Evolutionary conservation across 2,113 vertebrate species (phyloP).

Genomic region (Hucho hucho): DNA sequence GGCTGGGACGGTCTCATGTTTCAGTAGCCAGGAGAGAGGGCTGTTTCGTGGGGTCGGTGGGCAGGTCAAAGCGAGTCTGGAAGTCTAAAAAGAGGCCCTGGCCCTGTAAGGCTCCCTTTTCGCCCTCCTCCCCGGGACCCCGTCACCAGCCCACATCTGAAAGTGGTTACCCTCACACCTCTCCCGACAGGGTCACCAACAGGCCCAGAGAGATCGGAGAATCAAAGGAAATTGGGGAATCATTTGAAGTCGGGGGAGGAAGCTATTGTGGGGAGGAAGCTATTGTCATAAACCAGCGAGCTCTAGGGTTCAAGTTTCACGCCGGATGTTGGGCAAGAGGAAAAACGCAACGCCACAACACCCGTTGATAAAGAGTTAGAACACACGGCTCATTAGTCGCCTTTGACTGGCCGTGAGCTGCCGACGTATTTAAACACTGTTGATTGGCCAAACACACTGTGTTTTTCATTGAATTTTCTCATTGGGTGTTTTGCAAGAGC

Average conservation of each 20-base stretch:
- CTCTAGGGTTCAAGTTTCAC: constrained; percentile 12
- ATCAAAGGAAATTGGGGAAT: constrained; percentile 65
- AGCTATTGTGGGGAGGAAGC: constrained; percentile 56
- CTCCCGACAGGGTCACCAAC: constrained; percentile 57
- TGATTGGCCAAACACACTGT: constrained; percentile 19
- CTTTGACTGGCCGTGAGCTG: constrained; percentile 27
- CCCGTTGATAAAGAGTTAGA: constrained; percentile 4
- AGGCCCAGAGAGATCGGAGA: constrained; percentile 55
- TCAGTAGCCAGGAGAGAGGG: constrained; percentile 52
- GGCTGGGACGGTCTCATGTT: constrained; percentile 48
- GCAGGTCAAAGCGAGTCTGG: constrained; percentile 48
- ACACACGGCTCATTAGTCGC: constrained; percentile 29
- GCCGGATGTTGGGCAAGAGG: not conserved
- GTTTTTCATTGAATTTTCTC: constrained; percentile 30
- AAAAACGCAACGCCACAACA: not conserved
- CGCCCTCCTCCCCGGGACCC: constrained; percentile 15
- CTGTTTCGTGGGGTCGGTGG: constrained; percentile 7
- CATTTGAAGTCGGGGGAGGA: constrained; percentile 62
- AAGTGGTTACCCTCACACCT: constrained; percentile 73
- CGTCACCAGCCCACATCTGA: constrained; percentile 69
- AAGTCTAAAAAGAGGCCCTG: not conserved
- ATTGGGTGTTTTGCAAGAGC: constrained; percentile 35
- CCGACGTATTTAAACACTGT: constrained; percentile 29
- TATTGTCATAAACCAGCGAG: constrained; percentile 55
- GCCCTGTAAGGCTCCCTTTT: constrained; percentile 43